These are phyloP conservation scores for Petroica traversi DNA, from an alignment of 2,113 vertebrate genomes.

Conservation along the genomic window DNA sequence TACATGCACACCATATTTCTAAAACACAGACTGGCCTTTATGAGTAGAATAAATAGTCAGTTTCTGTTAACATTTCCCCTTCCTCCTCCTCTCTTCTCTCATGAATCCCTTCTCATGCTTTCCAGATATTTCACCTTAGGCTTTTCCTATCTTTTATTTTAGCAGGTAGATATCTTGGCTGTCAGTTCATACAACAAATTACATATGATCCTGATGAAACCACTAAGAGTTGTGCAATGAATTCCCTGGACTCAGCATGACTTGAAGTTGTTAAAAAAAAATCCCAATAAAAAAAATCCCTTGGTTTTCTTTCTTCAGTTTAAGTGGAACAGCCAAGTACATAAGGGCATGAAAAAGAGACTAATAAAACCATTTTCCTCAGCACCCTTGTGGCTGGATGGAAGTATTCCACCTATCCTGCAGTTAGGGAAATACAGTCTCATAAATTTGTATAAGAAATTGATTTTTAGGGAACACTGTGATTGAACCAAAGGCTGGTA, in stretches of 20 bases:
- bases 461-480: neutral
- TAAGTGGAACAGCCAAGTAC: neutral
- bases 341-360: neutral
- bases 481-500: neutral
- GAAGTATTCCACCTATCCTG: neutral
- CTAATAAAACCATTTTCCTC: neutral
- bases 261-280: neutral
- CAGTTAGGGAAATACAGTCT: neutral
- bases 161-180: neutral
- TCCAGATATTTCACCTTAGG: neutral
- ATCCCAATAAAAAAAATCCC: rapidly evolving
- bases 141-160: neutral
- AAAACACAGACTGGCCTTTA: neutral
- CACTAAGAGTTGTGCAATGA: neutral
- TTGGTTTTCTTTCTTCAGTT: neutral
- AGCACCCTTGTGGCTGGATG: neutral
- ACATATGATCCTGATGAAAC: neutral
- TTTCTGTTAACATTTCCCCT: neutral
- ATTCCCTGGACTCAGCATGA: neutral
- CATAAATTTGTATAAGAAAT: neutral
- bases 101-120: neutral
- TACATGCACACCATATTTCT: neutral
- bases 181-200: neutral
- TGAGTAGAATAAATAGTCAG: neutral
- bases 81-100: neutral